These are phyloP conservation scores for Cyaniris semiargus DNA, from an alignment of 2,888 invertebrate species.

Conservation along the genomic window DNA sequence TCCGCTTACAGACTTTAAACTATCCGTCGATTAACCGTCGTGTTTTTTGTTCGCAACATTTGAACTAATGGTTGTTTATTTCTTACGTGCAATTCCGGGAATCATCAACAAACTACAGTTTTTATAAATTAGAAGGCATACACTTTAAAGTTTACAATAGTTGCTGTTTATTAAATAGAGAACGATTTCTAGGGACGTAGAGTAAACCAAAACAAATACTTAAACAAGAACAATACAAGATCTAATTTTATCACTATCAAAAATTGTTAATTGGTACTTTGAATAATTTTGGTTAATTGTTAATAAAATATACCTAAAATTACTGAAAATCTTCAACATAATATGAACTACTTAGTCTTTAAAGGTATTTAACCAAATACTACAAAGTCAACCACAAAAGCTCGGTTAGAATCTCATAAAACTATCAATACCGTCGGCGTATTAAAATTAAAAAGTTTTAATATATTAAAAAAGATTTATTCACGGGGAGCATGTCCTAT, in stretches of 20 bases:
- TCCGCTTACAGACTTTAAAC: neutral
- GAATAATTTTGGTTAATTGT: too few species aligned
- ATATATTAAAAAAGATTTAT: slow-evolving; percentile 79
- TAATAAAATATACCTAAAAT: too few species aligned
- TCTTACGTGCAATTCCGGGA: neutral
- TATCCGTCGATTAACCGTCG: neutral
- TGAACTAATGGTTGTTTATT: slow-evolving; percentile 7
- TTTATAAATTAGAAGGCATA: neutral
- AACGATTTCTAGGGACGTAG: too few species aligned
- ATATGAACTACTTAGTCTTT: too few species aligned
- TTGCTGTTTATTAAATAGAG: too few species aligned
- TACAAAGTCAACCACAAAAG: neutral
- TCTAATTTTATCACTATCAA: too few species aligned
- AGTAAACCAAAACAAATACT: too few species aligned
- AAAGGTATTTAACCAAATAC: neutral
- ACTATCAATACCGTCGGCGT: slow-evolving; percentile 37
- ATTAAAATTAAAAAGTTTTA: slow-evolving; percentile 74
- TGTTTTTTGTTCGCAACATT: slow-evolving; percentile 4
- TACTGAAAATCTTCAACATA: too few species aligned
- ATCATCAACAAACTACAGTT: neutral
- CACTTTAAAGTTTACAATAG: neutral
- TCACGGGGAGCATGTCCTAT: slow-evolving; percentile 80
- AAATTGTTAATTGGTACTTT: too few species aligned
- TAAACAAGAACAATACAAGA: too few species aligned
- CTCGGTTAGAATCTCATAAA: neutral